These are phyloP conservation scores for Lacerta viridis DNA, from an alignment of 2,797 vertebrate genomes.

Conservation along the genomic window DNA sequence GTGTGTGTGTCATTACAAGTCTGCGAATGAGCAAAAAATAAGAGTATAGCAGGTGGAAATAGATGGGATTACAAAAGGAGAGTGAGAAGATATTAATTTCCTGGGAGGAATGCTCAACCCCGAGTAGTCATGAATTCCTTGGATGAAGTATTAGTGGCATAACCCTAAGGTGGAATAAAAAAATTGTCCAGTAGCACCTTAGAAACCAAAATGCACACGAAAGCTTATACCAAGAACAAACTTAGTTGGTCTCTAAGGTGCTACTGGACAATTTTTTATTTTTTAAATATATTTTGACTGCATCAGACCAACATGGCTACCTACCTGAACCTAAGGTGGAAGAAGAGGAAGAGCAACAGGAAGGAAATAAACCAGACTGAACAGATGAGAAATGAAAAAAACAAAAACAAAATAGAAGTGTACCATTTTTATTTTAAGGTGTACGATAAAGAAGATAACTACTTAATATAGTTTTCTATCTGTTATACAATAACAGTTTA, in stretches of 20 bases:
- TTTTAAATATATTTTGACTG: no score
- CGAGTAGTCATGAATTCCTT: slow-evolving; percentile 14
- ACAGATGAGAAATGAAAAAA: background rate
- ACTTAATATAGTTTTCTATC: background rate
- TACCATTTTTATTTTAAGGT: background rate
- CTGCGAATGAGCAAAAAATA: background rate
- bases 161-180: background rate
- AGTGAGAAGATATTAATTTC: slow-evolving; percentile 8
- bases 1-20: no score
- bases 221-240: no score
- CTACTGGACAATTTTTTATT: no score
- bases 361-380: slow-evolving; percentile 12
- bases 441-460: background rate
- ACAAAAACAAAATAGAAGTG: background rate
- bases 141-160: background rate
- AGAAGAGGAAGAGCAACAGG: slow-evolving; percentile 24
- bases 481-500: background rate
- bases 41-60: background rate
- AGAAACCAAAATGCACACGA: no score
- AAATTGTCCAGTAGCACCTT: no score
- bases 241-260: no score
- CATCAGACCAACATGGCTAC: no score
- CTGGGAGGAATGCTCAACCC: background rate
- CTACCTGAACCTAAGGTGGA: slow-evolving; percentile 10
- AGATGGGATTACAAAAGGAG: background rate